A percentile compares a stretch with the other conserved stretches of the same genome.
Conservation (phyloP, 2,888 invertebrate genomes). For the Cancer borealis region DNA sequence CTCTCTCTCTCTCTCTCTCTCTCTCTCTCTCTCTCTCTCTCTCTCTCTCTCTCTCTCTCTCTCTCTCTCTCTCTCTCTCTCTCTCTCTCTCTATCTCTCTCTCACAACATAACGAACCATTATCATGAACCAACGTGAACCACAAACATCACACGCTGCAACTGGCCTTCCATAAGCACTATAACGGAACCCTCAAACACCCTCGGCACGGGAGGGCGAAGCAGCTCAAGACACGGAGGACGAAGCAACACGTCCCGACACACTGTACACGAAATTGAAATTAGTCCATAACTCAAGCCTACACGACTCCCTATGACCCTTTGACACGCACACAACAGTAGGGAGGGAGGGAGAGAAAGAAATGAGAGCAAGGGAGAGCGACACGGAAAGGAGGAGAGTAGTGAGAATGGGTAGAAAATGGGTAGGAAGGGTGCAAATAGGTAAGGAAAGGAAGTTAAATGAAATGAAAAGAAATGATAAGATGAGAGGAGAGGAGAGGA, state of each 20-base stretch:
- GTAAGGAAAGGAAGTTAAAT: neutral
- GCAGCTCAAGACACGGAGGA: neutral
- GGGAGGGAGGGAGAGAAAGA: neutral
- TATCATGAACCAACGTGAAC: neutral
- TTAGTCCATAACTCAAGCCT: neutral
- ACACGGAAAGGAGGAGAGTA: neutral
- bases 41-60: conserved; percentile 20
- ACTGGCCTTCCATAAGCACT: neutral
- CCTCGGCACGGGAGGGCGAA: neutral
- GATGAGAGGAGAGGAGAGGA: too few relatives aligned
- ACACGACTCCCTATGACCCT: neutral
- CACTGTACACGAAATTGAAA: conserved; percentile 35
- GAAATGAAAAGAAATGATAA: neutral
- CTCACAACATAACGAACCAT: neutral
- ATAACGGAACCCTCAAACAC: neutral
- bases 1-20: neutral
- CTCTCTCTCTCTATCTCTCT: neutral
- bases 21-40: conserved; percentile 20
- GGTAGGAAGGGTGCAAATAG: too few relatives aligned
- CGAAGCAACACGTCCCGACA: conserved; percentile 24
- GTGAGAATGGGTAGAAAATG: neutral
- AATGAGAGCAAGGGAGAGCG: neutral
- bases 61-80: conserved; percentile 20
- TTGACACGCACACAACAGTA: neutral
- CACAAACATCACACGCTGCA: conserved; percentile 6